phyloP scores from a whole-genome alignment of 2,888 invertebrate genomes.

The Phorcus lineatus region DNA sequence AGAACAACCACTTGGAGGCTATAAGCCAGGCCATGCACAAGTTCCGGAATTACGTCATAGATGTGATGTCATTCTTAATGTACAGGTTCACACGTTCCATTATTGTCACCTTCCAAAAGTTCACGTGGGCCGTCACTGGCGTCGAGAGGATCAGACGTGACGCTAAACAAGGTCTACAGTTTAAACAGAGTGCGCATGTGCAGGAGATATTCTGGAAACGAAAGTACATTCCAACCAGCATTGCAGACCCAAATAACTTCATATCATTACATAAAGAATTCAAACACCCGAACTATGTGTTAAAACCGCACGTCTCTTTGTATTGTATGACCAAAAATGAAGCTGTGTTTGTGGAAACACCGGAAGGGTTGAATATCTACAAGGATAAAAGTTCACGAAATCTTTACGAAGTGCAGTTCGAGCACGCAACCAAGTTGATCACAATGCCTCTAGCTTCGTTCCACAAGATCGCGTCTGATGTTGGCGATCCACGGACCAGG shows the following conservation, averaged over 20 bases:
- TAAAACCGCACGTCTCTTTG: slow-evolving; percentile 63
- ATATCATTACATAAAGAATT: slow-evolving; percentile 65
- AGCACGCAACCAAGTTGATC: slow-evolving; percentile 59
- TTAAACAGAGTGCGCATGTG: slow-evolving; percentile 68
- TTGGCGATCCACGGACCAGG: slow-evolving; percentile 65
- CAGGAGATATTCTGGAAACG: slow-evolving; percentile 65
- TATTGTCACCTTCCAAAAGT: slow-evolving; percentile 64
- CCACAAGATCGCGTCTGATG: slow-evolving; percentile 66
- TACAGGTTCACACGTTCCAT: slow-evolving; percentile 59
- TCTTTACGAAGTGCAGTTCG: slow-evolving; percentile 63
- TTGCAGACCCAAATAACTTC: slow-evolving; percentile 64
- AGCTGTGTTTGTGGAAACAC: slow-evolving; percentile 66
- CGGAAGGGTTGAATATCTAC: slow-evolving; percentile 55
- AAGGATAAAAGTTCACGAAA: slow-evolving; percentile 43
- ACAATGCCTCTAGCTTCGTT: slow-evolving; percentile 69
- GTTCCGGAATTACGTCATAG: slow-evolving; percentile 59
- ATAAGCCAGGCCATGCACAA: slow-evolving; percentile 63
- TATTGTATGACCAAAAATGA: slow-evolving; percentile 66
- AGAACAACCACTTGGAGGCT: slow-evolving; percentile 56
- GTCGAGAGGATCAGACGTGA: slow-evolving; percentile 64
- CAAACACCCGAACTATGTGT: slow-evolving; percentile 65
- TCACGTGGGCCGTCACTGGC: slow-evolving; percentile 68
- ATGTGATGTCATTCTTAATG: slow-evolving; percentile 59
- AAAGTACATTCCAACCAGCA: slow-evolving; percentile 56
- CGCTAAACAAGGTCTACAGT: slow-evolving; percentile 61